A percentile compares a stretch with the other conserved stretches of the same genome.
phyloP scores from a whole-genome alignment of 2,113 vertebrate genomes.

The Tragelaphus imberbis region DNA sequence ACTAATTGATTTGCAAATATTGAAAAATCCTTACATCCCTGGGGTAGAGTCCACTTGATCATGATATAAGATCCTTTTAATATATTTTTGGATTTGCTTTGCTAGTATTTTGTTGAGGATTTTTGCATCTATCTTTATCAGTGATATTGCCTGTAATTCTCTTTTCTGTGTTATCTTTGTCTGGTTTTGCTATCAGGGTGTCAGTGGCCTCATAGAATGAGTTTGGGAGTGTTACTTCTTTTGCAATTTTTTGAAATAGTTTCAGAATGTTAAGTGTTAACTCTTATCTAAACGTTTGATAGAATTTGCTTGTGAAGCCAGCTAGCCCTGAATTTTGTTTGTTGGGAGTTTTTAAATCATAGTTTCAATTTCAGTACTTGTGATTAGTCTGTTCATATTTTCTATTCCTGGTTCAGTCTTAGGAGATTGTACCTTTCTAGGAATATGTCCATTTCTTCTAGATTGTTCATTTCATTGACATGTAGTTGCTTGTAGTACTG shows the following conservation, averaged over 20 bases:
- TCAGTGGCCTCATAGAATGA: not conserved
- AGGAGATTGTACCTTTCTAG: not conserved
- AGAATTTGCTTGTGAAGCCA: not conserved
- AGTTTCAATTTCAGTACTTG: not conserved
- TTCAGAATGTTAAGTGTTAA: not conserved
- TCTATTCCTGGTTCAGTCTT: not conserved
- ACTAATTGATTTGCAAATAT: not conserved
- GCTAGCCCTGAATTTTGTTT: not conserved
- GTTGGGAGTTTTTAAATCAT: not conserved
- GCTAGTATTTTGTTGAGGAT: not conserved
- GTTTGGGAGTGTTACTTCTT: not conserved
- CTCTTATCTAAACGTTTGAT: not conserved
- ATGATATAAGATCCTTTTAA: not conserved
- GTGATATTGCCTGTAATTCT: not conserved
- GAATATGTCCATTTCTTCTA: not conserved
- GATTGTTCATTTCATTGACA: not conserved
- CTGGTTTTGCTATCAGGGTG: not conserved
- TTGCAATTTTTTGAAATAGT: not conserved
- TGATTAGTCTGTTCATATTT: not conserved
- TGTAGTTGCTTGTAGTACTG: not conserved
- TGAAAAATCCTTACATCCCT: not conserved
- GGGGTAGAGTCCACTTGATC: not conserved
- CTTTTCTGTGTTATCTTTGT: not conserved
- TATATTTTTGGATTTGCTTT: not conserved
- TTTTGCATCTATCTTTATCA: not conserved